Conservation (phyloP, 2,888 invertebrate species). For the Athalia cordata region DNA sequence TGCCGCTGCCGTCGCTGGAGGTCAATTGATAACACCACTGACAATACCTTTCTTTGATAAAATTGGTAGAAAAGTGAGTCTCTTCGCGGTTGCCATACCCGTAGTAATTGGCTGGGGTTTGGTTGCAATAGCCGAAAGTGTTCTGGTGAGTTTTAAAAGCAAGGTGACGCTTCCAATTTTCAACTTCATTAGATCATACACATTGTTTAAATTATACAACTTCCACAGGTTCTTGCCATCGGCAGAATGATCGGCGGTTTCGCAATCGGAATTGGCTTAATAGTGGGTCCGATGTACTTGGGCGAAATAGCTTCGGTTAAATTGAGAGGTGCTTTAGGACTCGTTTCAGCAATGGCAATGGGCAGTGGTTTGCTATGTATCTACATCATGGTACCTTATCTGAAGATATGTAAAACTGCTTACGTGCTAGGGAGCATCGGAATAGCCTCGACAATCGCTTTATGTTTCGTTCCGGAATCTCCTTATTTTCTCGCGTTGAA, state of each 20-base stretch:
- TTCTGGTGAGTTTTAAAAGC: constrained; percentile 54
- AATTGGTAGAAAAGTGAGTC: constrained; percentile 57
- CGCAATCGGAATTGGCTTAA: constrained; percentile 53
- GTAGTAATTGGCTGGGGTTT: constrained; percentile 56
- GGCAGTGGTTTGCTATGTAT: constrained; percentile 62
- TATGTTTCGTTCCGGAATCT: constrained; percentile 75
- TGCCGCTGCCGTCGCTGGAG: constrained; percentile 54
- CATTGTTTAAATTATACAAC: not conserved
- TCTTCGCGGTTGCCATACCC: constrained; percentile 55
- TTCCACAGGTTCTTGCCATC: constrained; percentile 56
- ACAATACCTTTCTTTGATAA: constrained; percentile 55
- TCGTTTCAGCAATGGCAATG: constrained; percentile 77
- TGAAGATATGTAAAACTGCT: constrained; percentile 58
- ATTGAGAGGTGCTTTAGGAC: constrained; percentile 77
- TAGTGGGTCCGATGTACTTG: constrained; percentile 58
- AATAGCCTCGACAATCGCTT: constrained; percentile 64
- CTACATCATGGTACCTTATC: constrained; percentile 60
- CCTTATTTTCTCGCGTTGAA: constrained; percentile 70
- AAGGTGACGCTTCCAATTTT: not conserved
- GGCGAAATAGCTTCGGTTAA: constrained; percentile 59
- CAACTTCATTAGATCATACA: not conserved
- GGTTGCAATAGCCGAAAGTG: constrained; percentile 53
- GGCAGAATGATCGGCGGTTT: constrained; percentile 58
- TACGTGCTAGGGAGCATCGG: constrained; percentile 66
- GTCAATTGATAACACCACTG: constrained; percentile 55